Evolutionary conservation across 2,888 invertebrate genomes (phyloP).

Genomic region (Drosophila borealis): DNA sequence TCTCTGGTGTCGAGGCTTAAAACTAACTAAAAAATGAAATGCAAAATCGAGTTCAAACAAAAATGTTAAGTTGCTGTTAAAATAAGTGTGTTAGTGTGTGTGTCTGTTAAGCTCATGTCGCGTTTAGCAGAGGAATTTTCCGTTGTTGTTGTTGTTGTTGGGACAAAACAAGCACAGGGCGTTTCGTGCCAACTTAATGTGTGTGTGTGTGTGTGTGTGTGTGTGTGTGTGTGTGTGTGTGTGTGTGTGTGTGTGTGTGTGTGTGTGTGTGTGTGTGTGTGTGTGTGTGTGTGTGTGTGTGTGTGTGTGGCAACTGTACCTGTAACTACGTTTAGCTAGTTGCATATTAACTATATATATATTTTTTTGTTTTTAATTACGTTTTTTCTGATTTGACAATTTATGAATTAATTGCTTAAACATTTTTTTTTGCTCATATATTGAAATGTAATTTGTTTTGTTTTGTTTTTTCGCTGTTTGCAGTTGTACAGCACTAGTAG

Average conservation of each 20-base stretch:
- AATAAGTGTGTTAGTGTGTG: conserved; percentile 1
- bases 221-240: conserved; percentile 18
- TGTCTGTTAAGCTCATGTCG: conserved; percentile 46
- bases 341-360: conserved; percentile 40
- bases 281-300: too few species aligned
- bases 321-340: conserved; percentile 55
- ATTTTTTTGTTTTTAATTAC: conserved; percentile 3
- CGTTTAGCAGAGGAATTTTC: conserved; percentile 4
- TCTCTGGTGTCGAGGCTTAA: conserved; percentile 21
- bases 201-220: conserved; percentile 17
- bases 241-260: conserved; percentile 13
- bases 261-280: too few species aligned
- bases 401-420: conserved; percentile 31
- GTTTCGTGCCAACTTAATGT: conserved; percentile 14
- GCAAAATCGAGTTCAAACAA: neutral
- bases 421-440: conserved; percentile 37
- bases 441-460: conserved; percentile 34
- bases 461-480: conserved; percentile 19
- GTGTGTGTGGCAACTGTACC: conserved; percentile 36
- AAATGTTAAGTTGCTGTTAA: conserved; percentile 2
- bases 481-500: conserved; percentile 31
- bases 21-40: conserved; percentile 1
- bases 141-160: neutral
- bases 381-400: conserved; percentile 21
- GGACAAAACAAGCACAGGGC: conserved; percentile 30